A percentile compares a stretch with the other conserved stretches of the same genome.
Conservation (phyloP, 2,888 invertebrate genomes). For the Halocaridina rubra region DNA sequence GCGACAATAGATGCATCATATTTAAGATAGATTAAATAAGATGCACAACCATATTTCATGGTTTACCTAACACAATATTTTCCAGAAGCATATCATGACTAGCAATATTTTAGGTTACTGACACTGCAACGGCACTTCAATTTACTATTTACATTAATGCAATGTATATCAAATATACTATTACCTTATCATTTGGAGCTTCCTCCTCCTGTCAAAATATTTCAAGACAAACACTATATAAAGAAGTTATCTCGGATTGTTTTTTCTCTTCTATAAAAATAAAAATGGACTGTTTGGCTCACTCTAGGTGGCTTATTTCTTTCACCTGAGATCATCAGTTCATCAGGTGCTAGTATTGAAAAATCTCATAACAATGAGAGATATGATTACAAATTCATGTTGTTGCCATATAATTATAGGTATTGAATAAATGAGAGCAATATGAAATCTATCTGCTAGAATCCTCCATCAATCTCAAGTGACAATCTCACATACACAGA, state of each 20-base stretch:
- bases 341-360: neutral
- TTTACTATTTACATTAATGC: constrained; percentile 7
- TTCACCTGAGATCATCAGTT: no score
- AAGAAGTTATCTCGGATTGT: no score
- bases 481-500: no score
- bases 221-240: constrained; percentile 50
- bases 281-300: no score
- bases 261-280: no score
- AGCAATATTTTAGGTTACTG: neutral
- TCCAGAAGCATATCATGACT: neutral
- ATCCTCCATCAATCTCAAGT: no score
- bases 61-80: neutral
- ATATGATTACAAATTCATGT: no score
- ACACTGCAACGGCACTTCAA: neutral
- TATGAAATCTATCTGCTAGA: no score
- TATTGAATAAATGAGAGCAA: no score
- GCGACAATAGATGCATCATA: neutral
- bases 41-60: neutral
- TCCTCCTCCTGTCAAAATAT: constrained; percentile 46
- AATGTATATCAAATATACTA: constrained; percentile 17
- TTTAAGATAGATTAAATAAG: neutral
- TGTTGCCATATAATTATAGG: no score
- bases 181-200: constrained; percentile 28
- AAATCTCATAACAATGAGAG: neutral
- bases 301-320: no score